Evolutionary conservation across 2,113 vertebrate genomes (phyloP), one percentile per base, ranked within the genome.

Genomic region (Geococcyx californianus): DNA sequence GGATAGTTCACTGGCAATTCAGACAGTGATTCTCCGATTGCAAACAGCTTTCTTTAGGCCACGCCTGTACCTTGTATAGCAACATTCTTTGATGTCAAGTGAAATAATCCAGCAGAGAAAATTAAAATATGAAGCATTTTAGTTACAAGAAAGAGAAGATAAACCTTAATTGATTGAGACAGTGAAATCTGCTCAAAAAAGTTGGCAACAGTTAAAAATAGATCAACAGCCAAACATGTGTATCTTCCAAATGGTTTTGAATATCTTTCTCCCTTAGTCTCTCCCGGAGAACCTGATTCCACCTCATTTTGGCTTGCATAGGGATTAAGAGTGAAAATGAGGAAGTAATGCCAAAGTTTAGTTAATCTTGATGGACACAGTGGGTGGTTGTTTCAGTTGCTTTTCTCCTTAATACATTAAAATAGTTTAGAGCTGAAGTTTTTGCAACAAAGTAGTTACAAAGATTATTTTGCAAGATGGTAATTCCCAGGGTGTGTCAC

Each of bases 11-110:
- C 60, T 73, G 58, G 59, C 69, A 90, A 70, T 94, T 94, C 80
- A 97, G 91, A 25, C 51, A 51, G 62, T 67, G 90, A 86, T 93
- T 84, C 69, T 72, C 64, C 82, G 90, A 92, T 89, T 84, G 76
- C 83, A 90, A 81, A 92, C 60, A 75, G 88, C 76, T 95, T 96
- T 94, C 92, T 96, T 96, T 78, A 95, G 90, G 95, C 94, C 92
- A 92, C 94, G 79, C 73, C 76, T 84, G 62, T 91, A 92, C 95
- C 80, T 90, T 87, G 72, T 68, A 74, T 79, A 84, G 94, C 76
- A 89, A 34, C 72, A 68, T 49, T 92, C 90, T 93, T 96, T 93
- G 93, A 92, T 94, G 95, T 95, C 49, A 84, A 84, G 56, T 87
- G 66, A 93, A 94, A 87, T 96, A 96, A 96, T 96, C 92, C 3